Conservation (phyloP, 1,140 invertebrate species). For the Anastrepha ludens region DNA sequence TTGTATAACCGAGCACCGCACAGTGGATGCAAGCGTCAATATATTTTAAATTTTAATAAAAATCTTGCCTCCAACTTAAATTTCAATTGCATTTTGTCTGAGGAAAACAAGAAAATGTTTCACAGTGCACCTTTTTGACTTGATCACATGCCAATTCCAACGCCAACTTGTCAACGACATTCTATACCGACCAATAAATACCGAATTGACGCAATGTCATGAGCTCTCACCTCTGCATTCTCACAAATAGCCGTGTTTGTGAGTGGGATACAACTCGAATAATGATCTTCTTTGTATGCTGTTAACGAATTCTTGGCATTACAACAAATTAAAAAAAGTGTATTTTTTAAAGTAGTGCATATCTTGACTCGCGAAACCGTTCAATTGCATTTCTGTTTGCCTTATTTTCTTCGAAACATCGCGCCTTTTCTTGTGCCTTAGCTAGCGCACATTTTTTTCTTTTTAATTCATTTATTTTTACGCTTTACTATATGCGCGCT, state of each 20-base stretch:
- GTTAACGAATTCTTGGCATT: background rate
- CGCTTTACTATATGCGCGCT: background rate
- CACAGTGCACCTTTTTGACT: background rate
- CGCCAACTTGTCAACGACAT: constrained; percentile 30
- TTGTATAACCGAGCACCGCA: no score
- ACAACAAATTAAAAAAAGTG: background rate
- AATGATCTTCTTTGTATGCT: background rate
- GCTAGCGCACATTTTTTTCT: background rate
- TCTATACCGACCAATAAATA: background rate
- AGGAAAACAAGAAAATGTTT: background rate
- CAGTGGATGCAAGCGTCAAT: no score
- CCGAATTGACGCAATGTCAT: constrained; percentile 21
- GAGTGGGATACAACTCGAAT: background rate
- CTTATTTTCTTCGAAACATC: no score
- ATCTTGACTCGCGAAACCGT: no score
- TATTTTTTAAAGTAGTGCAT: background rate
- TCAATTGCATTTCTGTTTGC: no score
- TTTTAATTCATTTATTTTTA: background rate
- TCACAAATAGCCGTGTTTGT: background rate
- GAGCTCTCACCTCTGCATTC: background rate
- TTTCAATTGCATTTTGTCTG: no score
- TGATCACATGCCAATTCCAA: constrained; percentile 15
- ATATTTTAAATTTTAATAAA: no score
- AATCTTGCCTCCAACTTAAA: no score
- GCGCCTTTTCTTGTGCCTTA: background rate